Evolutionary conservation across 2,888 invertebrate species (phyloP).

Genomic region (Patella pellucida): DNA sequence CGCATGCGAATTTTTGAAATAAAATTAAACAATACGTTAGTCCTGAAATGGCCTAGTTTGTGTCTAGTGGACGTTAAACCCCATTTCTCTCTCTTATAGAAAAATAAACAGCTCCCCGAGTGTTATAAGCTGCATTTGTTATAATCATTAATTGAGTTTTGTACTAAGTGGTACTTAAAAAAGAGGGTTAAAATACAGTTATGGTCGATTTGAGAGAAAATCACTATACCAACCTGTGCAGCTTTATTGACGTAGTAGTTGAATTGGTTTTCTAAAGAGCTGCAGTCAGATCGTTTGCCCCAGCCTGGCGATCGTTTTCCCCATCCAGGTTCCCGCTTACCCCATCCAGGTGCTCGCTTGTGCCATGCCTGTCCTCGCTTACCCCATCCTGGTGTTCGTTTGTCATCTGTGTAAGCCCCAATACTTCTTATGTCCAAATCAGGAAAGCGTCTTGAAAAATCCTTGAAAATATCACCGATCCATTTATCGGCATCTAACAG

Average conservation of each 20-base stretch:
- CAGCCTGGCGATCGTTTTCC: conserved; percentile 56
- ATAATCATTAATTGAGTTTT: too few relatives aligned
- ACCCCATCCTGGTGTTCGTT: conserved; percentile 49
- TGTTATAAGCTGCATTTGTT: too few relatives aligned
- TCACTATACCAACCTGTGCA: conserved; percentile 29
- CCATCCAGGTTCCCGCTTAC: conserved; percentile 54
- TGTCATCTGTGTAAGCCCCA: conserved; percentile 30
- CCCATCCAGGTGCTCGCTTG: conserved; percentile 37
- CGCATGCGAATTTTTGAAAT: too few relatives aligned
- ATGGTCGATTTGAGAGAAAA: too few relatives aligned
- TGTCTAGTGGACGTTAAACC: too few relatives aligned
- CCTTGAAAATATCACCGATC: conserved; percentile 32
- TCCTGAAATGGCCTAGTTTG: too few relatives aligned
- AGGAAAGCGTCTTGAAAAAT: conserved; percentile 42
- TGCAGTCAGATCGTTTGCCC: conserved; percentile 48
- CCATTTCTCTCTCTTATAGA: too few relatives aligned
- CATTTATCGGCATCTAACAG: conserved; percentile 34
- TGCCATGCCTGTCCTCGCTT: conserved; percentile 55
- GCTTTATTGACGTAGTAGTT: conserved; percentile 25
- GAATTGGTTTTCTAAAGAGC: conserved; percentile 25
- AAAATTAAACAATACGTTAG: too few relatives aligned
- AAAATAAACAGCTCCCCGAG: too few relatives aligned
- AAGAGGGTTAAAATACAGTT: too few relatives aligned
- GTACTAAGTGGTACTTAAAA: too few relatives aligned
- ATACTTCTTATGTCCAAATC: conserved; percentile 48